phyloP scores from a whole-genome alignment of 92 coral and sea anemone genomes.

The Bergia puertoricense region DNA sequence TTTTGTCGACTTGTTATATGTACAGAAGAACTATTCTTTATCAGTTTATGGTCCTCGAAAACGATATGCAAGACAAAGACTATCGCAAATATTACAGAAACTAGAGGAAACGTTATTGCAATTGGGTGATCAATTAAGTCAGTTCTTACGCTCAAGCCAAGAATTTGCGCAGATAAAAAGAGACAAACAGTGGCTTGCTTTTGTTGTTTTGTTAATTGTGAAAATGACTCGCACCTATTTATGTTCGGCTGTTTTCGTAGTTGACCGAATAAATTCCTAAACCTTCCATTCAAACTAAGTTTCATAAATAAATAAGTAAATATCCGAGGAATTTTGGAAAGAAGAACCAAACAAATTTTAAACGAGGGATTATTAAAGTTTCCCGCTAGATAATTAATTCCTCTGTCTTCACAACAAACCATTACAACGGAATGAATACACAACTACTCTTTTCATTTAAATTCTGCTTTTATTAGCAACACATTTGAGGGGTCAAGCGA shows the following conservation, averaged over 20 bases:
- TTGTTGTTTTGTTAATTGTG: neutral
- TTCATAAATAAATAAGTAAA: no score
- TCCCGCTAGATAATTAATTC: no score
- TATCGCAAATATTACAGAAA: no score
- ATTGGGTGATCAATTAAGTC: neutral
- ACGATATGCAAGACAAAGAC: no score
- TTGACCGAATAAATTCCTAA: neutral
- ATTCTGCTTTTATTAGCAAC: neutral
- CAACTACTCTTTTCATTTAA: neutral
- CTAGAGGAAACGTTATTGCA: no score
- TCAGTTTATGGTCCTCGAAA: no score
- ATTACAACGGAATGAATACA: neutral
- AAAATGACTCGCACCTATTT: neutral
- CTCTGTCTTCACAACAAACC: neutral
- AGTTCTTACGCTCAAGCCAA: neutral
- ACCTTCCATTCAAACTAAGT: neutral
- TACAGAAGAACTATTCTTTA: no score
- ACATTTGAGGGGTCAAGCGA: conserved; percentile 15
- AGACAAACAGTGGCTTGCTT: neutral
- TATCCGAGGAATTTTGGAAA: no score
- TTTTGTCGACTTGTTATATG: no score
- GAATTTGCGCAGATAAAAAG: neutral
- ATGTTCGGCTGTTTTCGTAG: neutral
- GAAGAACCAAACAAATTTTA: no score
- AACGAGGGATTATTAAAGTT: neutral